Evolutionary conservation across 2,113 vertebrate species (phyloP), one percentile per base, ranked within the genome.

Genomic region (Pollachius pollachius): DNA sequence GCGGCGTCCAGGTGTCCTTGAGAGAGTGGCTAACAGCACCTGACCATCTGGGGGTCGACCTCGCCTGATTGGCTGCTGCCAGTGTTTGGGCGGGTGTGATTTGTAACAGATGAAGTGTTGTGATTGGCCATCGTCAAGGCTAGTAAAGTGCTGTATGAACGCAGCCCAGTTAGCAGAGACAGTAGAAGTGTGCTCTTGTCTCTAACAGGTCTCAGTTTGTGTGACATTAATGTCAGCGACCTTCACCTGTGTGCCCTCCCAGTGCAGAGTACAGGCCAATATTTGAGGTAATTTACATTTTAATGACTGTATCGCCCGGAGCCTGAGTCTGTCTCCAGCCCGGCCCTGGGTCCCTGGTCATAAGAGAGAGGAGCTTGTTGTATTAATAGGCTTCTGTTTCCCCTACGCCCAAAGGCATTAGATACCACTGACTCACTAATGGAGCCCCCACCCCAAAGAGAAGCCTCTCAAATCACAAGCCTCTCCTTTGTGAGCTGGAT

Each of bases 331-430:
- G 69, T 70, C 76, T 78, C 52, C 64, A 87, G 68, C 78, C 61
- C 9, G 4, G 71, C 37, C 25, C 16, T 57, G 6, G 1, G 21
- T 57, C 68, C 62, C 52, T 61, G 68, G 56, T 34, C 62, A 48
- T 17, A 73, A 65, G 57, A 41, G 64, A 48, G 77, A 65, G 65
- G 67, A 73, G 84, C 75, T 79, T 73, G 81, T 81, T 67, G 52
- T 87, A 70, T 85, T 86, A 86, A 86, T 85, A 81, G 86, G 77
- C 62, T 58, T 65, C 17, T 80, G 79, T 85, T 79, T 81, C 72
- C 72, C 41, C 77, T 64, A 27, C 66, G 62, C 58, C 62, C 71
- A 68, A 62, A 70, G 83, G 83, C 85, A 77, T 1, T 78, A 80
- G 79, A 65, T 81, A 62, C 66, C 56, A 83, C 65, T 75, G 65